Conservation (phyloP, 2,113 vertebrate species). For the Cepphus grylle region DNA sequence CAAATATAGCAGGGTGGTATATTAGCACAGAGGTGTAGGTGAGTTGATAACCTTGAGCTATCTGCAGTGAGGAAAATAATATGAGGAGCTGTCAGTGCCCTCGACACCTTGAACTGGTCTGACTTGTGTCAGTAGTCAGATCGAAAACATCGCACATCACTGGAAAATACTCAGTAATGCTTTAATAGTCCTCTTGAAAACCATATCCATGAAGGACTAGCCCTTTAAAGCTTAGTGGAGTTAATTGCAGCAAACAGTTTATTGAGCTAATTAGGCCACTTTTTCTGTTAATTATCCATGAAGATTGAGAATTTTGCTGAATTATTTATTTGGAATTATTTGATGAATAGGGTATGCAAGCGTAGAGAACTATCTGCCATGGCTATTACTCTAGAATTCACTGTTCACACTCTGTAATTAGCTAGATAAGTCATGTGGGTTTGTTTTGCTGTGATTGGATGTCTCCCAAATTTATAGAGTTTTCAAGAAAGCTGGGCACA, state of each 20-base stretch:
- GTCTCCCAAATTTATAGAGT: neutral
- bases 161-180: neutral
- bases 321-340: slow-evolving; percentile 34
- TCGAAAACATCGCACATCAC: neutral
- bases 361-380: neutral
- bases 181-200: neutral
- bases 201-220: neutral
- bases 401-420: slow-evolving; percentile 1
- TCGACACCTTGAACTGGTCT: neutral
- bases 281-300: neutral
- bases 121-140: neutral
- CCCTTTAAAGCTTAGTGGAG: neutral
- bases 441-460: neutral
- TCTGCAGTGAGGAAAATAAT: neutral
- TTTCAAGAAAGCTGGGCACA: neutral
- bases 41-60: neutral
- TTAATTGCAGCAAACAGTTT: neutral
- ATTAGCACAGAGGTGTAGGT: neutral
- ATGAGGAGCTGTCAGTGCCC: neutral
- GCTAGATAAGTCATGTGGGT: neutral
- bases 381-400: neutral
- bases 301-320: neutral
- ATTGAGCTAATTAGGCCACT: neutral
- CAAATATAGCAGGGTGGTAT: neutral
- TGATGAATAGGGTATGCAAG: neutral